Evolutionary conservation across 2,888 invertebrate species (phyloP).

Genomic region (Tyria jacobaeae): DNA sequence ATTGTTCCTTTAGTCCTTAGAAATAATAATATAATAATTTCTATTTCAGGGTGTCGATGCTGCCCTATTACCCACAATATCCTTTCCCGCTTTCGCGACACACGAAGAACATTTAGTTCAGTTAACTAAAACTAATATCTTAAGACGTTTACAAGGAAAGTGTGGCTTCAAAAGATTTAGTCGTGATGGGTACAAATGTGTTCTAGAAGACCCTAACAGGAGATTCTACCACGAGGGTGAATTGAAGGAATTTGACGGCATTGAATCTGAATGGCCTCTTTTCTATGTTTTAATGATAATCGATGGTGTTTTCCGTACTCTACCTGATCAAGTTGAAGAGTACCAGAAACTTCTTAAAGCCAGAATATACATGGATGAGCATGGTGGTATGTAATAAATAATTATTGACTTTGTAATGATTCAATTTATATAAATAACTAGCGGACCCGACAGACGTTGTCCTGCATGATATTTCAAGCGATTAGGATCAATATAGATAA

Average conservation of each 20-base stretch:
- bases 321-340: constrained; percentile 96
- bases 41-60: constrained; percentile 94
- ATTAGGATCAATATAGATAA: too few relatives aligned
- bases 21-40: neutral
- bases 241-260: constrained; percentile 97
- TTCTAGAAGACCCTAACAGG: constrained; percentile 92
- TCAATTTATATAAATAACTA: too few relatives aligned
- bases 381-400: constrained; percentile 88
- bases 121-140: constrained; percentile 94
- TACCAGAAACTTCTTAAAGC: constrained; percentile 95
- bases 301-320: constrained; percentile 95
- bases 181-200: constrained; percentile 97
- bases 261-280: constrained; percentile 99
- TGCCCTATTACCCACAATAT: constrained; percentile 96
- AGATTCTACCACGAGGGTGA: constrained; percentile 96
- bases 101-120: constrained; percentile 97
- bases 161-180: constrained; percentile 98
- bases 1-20: too few relatives aligned
- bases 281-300: constrained; percentile 98
- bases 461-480: too few relatives aligned
- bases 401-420: too few relatives aligned
- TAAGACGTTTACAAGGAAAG: constrained; percentile 93
- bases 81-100: constrained; percentile 99
- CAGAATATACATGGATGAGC: constrained; percentile 92
- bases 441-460: too few relatives aligned